phyloP scores from a whole-genome alignment of 2,113 vertebrate genomes.

The Laticauda laticaudata region DNA sequence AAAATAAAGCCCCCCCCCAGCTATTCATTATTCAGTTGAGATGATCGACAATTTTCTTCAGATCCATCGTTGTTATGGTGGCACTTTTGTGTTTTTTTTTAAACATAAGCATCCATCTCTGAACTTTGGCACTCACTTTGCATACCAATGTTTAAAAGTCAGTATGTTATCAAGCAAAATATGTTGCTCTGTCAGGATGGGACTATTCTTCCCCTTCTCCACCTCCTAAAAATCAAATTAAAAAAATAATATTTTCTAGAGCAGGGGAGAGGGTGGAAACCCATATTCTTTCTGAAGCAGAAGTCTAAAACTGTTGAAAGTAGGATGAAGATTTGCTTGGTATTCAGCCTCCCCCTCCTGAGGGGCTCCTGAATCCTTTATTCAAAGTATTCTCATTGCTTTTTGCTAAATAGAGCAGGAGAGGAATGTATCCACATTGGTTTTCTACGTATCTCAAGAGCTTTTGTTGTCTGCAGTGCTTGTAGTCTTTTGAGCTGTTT shows the following conservation, averaged over 20 bases:
- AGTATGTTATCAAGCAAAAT: constrained; percentile 18
- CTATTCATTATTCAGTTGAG: constrained; percentile 13
- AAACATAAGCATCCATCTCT: neutral
- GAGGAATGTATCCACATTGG: too few species aligned
- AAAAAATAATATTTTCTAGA: constrained; percentile 7
- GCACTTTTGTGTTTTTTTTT: neutral
- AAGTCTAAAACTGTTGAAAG: neutral
- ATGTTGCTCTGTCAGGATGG: neutral
- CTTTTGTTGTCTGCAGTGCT: neutral
- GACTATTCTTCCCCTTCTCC: too few species aligned
- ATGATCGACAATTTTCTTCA: constrained; percentile 13
- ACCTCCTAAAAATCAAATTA: neutral
- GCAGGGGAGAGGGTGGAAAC: neutral
- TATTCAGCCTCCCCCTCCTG: neutral
- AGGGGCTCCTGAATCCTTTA: neutral
- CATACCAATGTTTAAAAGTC: constrained; percentile 12
- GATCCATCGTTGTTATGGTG: neutral
- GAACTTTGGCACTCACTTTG: neutral
- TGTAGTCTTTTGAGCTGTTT: neutral
- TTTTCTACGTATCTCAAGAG: neutral
- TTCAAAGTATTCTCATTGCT: neutral
- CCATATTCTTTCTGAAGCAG: neutral
- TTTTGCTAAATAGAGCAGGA: neutral
- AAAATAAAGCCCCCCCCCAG: neutral
- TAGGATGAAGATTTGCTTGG: neutral